These are phyloP conservation scores for Loris lydekkerianus DNA, from an alignment of 2,797 vertebrate genomes.

Conservation along the genomic window DNA sequence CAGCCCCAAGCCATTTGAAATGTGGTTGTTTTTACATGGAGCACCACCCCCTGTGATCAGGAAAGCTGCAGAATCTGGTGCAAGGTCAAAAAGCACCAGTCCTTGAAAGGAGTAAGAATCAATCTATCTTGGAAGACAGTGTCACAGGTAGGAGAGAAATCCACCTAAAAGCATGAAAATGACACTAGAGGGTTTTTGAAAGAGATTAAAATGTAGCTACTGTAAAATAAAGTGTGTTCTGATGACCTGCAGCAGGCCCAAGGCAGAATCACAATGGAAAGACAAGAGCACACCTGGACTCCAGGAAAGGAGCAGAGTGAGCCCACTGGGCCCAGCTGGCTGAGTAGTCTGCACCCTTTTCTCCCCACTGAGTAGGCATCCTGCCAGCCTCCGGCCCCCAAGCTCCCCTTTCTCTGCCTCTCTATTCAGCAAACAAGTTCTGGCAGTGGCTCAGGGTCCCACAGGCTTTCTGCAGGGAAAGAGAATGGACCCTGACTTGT, in stretches of 20 bases:
- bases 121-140: not conserved
- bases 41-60: not conserved
- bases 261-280: not conserved
- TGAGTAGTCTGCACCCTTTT: not conserved
- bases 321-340: not conserved
- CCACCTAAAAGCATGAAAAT: not conserved
- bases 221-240: not conserved
- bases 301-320: not conserved
- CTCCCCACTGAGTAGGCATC: not conserved
- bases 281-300: not conserved
- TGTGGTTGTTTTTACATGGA: not conserved
- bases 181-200: not conserved
- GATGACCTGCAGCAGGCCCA: not conserved
- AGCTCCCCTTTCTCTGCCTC: not conserved
- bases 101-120: not conserved
- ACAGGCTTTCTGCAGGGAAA: not conserved
- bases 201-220: not conserved
- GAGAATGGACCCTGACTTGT: not conserved
- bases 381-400: not conserved
- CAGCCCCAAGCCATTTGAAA: not conserved
- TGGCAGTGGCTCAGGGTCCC: not conserved
- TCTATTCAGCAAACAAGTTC: not conserved
- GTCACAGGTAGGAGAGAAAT: conserved; percentile 3
- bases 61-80: not conserved
- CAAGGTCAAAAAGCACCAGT: not conserved